A percentile compares a stretch with the other conserved stretches of the same genome.
Conservation (phyloP, 2,797 vertebrate genomes). For the Artibeus lituratus region DNA sequence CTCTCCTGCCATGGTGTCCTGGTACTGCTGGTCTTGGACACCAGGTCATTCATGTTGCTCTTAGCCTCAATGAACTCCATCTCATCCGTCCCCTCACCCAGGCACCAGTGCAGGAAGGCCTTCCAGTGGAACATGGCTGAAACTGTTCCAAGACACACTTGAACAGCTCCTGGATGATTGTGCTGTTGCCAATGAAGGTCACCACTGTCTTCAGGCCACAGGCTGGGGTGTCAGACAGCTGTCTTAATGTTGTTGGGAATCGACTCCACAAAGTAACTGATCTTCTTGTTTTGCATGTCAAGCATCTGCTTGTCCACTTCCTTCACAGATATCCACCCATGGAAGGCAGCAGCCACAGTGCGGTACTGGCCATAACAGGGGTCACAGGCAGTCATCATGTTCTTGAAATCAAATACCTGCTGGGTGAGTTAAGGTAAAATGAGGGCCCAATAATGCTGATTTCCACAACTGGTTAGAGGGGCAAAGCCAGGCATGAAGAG, state of each 20-base stretch:
- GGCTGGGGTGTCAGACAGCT: conserved; percentile 87
- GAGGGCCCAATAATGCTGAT: conserved; percentile 93
- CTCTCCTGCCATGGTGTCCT: conserved; percentile 89
- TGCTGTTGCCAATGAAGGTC: conserved; percentile 97
- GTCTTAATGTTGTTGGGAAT: no score
- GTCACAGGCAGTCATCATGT: conserved; percentile 95
- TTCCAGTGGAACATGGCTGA: conserved; percentile 95
- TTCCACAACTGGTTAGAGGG: conserved; percentile 92
- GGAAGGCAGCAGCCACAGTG: conserved; percentile 92
- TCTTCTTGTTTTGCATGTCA: not conserved
- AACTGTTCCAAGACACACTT: conserved; percentile 98
- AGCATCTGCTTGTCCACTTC: not conserved
- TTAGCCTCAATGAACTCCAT: conserved; percentile 94
- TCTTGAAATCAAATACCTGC: conserved; percentile 94
- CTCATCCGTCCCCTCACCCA: conserved; percentile 94
- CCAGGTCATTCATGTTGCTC: conserved; percentile 87
- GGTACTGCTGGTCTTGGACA: conserved; percentile 78
- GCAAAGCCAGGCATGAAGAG: conserved; percentile 96
- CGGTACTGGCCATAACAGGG: conserved; percentile 92
- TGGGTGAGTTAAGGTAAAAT: conserved; percentile 94
- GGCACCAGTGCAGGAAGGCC: conserved; percentile 96
- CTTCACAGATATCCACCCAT: conserved; percentile 79
- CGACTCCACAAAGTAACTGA: not conserved
- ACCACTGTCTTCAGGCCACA: conserved; percentile 94
- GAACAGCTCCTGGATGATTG: conserved; percentile 97